Evolutionary conservation across 2,888 invertebrate species (phyloP), one percentile per base, ranked within the genome.

Genomic region (Cryptosula pallasiana): DNA sequence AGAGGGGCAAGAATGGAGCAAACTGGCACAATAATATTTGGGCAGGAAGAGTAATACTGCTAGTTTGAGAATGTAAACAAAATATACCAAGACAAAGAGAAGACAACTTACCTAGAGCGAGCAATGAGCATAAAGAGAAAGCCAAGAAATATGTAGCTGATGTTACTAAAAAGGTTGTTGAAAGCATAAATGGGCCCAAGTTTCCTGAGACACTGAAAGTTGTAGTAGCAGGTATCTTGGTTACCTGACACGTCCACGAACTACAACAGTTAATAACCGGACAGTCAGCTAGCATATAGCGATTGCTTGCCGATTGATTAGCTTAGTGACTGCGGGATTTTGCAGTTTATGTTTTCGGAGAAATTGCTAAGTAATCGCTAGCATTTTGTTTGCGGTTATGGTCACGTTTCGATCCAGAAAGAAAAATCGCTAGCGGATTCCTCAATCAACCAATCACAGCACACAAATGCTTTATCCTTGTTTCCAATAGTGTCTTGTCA

Each of bases 211-310:
- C 94, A 94, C 34, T 91, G 85, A 85, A 93, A 94, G 85, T 94
- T 94, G 86, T 93, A 94, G 84, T 92, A 94, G 83, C 94, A 94
- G 69, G 93, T 86, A 84, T 94, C 94, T 79, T 93, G 91, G 82
- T 94, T 89, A 0, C 94, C 94, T 0, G 93, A 92, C 71, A 90
- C 88, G 80, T 91, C 89, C 3, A 93, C 83, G 73, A 84, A 83
- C 75, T 73, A 76, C 73, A 45, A 20, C 20, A 13, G 45, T 45
- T 45, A 45, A n/a, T 23, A 55, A 55, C 25, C 25, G 25, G 5
- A 55, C 25, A 55, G n/a, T n/a, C n/a, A n/a, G n/a, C n/a, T n/a
- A n/a, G n/a, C n/a, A n/a, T n/a, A n/a, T n/a, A n/a, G n/a, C n/a
- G n/a, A n/a, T n/a, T n/a, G n/a, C n/a, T n/a, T n/a, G n/a, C n/a